Percentiles rank a stretch among this genome's conserved stretches.
Evolutionary conservation across 1,140 invertebrate species (phyloP).

Genomic region (Lasioglossum baleicum): DNA sequence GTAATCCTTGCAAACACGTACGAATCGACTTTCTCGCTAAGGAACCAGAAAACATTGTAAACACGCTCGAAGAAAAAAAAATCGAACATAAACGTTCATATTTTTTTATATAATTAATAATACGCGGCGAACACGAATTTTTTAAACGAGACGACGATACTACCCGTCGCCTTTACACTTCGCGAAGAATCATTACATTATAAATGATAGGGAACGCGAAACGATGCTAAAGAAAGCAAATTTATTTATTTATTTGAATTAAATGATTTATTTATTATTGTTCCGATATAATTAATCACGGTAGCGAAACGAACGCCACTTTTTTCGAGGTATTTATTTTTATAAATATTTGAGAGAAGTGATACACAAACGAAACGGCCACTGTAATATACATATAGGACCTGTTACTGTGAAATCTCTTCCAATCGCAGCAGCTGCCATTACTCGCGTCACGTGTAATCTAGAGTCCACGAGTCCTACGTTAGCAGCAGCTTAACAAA

Average conservation of each 20-base stretch:
- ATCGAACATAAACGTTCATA: conserved; percentile 63
- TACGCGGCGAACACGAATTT: conserved; percentile 68
- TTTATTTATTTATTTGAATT: conserved; percentile 80
- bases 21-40: conserved; percentile 63
- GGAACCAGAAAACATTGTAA: conserved; percentile 55
- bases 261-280: conserved; percentile 76
- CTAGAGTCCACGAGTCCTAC: conserved; percentile 58
- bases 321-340: conserved; percentile 79
- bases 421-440: conserved; percentile 63
- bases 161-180: conserved; percentile 64
- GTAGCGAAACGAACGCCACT: conserved; percentile 69
- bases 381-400: conserved; percentile 61
- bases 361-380: conserved; percentile 44
- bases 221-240: conserved; percentile 75
- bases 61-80: conserved; percentile 61
- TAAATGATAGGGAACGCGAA: conserved; percentile 69
- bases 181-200: conserved; percentile 72
- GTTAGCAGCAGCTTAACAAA: conserved; percentile 56
- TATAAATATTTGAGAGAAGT: conserved; percentile 75
- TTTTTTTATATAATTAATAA: conserved; percentile 65
- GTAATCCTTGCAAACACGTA: conserved; percentile 22
- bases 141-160: conserved; percentile 49
- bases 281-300: conserved; percentile 71
- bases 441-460: conserved; percentile 66
- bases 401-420: conserved; percentile 48